Conservation (phyloP, 1,140 invertebrate genomes). For the Chionoecetes opilio region DNA sequence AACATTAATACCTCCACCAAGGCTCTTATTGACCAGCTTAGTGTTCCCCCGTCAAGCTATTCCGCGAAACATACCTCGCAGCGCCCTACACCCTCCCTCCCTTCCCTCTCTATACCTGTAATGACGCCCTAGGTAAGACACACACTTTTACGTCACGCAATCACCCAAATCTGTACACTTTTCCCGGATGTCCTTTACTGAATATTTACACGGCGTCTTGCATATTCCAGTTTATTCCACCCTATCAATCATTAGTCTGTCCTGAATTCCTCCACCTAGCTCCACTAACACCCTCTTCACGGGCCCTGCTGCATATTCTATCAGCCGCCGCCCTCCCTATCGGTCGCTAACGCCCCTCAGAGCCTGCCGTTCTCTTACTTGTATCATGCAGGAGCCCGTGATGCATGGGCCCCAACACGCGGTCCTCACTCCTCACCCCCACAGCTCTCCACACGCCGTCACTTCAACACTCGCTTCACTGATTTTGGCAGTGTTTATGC, state of each 20-base stretch:
- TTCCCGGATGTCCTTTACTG: not conserved
- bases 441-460: too few relatives aligned
- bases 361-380: not conserved
- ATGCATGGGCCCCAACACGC: too few relatives aligned
- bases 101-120: too few relatives aligned
- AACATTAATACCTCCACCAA: too few relatives aligned
- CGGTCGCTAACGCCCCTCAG: not conserved
- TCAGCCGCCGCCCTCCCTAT: not conserved
- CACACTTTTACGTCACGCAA: not conserved
- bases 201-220: not conserved
- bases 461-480: too few relatives aligned
- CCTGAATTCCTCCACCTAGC: not conserved
- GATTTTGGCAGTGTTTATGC: not conserved
- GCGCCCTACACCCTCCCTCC: too few relatives aligned
- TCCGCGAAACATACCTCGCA: too few relatives aligned
- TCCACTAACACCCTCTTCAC: constrained; percentile 4
- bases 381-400: too few relatives aligned
- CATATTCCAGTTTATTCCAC: not conserved
- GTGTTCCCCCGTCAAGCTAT: too few relatives aligned
- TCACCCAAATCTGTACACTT: not conserved
- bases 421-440: too few relatives aligned
- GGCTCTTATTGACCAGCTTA: too few relatives aligned
- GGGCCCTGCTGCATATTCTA: not conserved
- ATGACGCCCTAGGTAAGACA: too few relatives aligned
- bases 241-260: not conserved